Conservation (phyloP, 2,888 invertebrate species). For the Pinctada fucata region DNA sequence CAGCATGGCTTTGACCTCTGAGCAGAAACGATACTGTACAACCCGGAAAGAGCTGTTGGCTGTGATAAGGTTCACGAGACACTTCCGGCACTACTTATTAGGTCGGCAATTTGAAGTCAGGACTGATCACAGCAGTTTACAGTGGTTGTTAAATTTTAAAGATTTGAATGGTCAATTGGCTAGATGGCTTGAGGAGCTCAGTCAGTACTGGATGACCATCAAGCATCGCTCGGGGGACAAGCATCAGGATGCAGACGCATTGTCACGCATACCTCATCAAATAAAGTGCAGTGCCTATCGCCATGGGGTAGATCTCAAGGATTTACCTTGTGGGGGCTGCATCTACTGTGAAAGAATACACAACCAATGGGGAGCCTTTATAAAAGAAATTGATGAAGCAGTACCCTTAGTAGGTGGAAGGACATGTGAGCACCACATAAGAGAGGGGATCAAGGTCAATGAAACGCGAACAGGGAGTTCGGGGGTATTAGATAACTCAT, state of each 20-base stretch:
- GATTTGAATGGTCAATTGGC: background rate
- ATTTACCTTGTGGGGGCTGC: background rate
- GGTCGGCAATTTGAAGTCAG: background rate
- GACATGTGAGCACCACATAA: no score
- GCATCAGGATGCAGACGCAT: no score
- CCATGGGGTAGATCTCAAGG: background rate
- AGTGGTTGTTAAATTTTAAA: background rate
- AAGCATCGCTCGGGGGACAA: background rate
- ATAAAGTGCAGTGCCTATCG: no score
- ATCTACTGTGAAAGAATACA: background rate
- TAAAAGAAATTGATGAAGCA: background rate
- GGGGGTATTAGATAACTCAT: background rate
- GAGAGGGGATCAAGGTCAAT: no score
- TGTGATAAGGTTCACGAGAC: constrained; percentile 42
- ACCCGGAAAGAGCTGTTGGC: constrained; percentile 50
- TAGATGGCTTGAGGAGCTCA: background rate
- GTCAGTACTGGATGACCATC: background rate
- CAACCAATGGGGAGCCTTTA: no score
- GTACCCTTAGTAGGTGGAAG: background rate
- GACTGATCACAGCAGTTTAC: background rate
- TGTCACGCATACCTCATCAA: no score
- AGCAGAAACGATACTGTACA: constrained; percentile 40
- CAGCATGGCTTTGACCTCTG: background rate
- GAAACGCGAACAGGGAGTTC: no score
- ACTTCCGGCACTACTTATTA: constrained; percentile 46